phyloP scores from a whole-genome alignment of 2,797 vertebrate genomes.

The Morelia viridis region DNA sequence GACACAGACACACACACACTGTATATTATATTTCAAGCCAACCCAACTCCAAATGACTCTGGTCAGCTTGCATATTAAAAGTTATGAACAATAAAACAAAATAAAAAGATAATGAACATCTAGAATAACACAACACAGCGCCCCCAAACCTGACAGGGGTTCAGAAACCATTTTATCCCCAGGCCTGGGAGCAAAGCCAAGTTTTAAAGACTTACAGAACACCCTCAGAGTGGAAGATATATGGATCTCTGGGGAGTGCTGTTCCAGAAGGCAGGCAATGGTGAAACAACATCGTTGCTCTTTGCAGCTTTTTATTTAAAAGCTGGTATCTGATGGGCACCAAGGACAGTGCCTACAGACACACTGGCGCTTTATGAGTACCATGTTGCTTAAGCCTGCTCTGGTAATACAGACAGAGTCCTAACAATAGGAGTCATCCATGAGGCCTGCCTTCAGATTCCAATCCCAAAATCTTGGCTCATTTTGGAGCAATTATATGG shows the following conservation, averaged over 20 bases:
- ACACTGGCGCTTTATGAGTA: neutral
- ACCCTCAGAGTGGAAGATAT: neutral
- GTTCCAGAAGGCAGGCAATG: neutral
- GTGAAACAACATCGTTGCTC: neutral
- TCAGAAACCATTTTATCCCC: neutral
- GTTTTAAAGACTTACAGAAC: neutral
- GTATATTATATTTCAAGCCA: neutral
- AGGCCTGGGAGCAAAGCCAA: neutral
- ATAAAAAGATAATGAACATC: neutral
- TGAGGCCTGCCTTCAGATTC: neutral
- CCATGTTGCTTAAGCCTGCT: neutral
- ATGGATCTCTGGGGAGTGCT: neutral
- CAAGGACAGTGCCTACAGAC: neutral
- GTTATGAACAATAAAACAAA: neutral
- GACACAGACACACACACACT: neutral
- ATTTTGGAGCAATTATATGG: neutral
- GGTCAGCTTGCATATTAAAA: neutral
- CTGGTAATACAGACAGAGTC: neutral
- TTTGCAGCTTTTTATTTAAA: neutral
- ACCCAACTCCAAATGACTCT: neutral
- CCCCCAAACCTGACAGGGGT: neutral
- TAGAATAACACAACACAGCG: neutral
- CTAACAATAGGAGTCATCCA: neutral
- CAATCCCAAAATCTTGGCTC: neutral
- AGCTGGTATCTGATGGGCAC: neutral